These are phyloP conservation scores for Callocephalon fimbriatum DNA, from an alignment of 2,113 vertebrate species.

Conservation along the genomic window DNA sequence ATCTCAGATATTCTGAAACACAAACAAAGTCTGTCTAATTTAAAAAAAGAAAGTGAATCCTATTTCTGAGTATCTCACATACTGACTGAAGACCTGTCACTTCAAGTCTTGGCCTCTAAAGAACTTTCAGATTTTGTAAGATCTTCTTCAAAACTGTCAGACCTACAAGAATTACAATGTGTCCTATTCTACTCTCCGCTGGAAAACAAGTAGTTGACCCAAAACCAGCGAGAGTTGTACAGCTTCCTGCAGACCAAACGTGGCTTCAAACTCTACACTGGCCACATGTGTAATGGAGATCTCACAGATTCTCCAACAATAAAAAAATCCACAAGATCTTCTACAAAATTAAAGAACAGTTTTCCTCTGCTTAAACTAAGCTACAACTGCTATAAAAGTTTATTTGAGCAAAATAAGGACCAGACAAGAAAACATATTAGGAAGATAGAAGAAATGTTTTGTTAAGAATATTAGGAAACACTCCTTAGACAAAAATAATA, in stretches of 20 bases:
- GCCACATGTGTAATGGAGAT: not conserved
- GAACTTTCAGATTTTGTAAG: not conserved
- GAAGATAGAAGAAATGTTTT: not conserved
- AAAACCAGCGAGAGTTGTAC: not conserved
- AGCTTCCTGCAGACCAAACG: not conserved
- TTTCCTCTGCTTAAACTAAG: not conserved
- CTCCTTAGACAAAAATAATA: not conserved
- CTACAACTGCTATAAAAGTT: not conserved
- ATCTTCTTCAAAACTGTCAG: not conserved
- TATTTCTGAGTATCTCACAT: not conserved
- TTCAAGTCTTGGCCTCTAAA: too few relatives aligned
- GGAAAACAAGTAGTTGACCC: not conserved
- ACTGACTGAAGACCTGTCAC: too few relatives aligned
- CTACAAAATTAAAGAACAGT: not conserved
- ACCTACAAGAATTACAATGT: not conserved
- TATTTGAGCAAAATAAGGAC: not conserved
- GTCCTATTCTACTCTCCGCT: not conserved
- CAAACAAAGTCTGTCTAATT: not conserved
- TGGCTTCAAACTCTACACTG: not conserved
- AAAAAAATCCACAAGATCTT: not conserved
- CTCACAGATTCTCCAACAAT: not conserved
- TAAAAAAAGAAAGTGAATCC: not conserved
- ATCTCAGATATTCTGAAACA: not conserved
- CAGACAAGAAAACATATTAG: not conserved
- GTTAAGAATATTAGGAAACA: not conserved